Evolutionary conservation across 2,113 vertebrate species (phyloP).

Genomic region (Pomatostomus ruficeps): DNA sequence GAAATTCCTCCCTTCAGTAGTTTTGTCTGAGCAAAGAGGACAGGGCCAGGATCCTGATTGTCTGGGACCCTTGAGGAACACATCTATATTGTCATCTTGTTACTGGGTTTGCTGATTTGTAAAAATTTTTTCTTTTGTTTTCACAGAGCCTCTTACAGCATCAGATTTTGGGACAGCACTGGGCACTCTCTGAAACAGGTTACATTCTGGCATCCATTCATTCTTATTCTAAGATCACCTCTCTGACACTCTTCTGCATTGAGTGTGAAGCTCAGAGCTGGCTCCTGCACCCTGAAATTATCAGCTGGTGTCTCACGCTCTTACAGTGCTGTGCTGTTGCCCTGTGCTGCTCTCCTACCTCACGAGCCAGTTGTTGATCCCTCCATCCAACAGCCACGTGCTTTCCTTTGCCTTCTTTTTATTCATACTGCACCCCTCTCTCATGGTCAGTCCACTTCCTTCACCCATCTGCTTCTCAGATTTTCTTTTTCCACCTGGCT

Average conservation of each 20-base stretch:
- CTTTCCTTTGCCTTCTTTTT: background rate
- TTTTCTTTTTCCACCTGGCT: background rate
- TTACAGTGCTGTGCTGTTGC: background rate
- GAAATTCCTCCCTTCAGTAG: conserved; percentile 19
- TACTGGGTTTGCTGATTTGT: background rate
- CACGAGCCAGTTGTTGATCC: background rate
- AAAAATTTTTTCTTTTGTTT: background rate
- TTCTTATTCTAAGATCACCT: background rate
- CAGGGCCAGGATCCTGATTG: background rate
- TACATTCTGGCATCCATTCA: background rate
- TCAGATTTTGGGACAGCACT: background rate
- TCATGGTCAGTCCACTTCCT: background rate
- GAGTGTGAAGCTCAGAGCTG: background rate
- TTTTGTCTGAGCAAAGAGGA: background rate
- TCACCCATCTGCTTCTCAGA: background rate
- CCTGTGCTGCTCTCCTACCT: background rate
- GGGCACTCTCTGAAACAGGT: background rate
- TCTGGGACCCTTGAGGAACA: background rate
- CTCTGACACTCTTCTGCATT: background rate
- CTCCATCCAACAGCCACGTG: rapidly evolving
- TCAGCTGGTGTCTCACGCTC: background rate
- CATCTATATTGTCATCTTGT: background rate
- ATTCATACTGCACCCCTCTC: background rate
- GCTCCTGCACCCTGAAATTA: background rate
- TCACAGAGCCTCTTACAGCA: rapidly evolving